Evolutionary conservation across 2,888 invertebrate species (phyloP).

Genomic region (Drosophila maculinotata): DNA sequence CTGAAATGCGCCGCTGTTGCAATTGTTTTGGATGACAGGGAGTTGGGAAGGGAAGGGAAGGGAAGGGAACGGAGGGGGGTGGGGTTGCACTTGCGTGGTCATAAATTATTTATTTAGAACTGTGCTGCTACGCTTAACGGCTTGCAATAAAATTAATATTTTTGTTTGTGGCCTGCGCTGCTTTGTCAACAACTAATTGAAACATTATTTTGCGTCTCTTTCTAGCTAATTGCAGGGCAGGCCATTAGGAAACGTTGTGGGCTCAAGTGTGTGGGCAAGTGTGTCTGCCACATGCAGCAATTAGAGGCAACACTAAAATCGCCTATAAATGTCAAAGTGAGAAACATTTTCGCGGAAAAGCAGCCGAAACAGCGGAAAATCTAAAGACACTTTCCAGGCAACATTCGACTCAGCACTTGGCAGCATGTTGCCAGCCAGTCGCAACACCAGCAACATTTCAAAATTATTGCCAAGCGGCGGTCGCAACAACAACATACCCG

Average conservation of each 20-base stretch:
- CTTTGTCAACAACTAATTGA: slow-evolving; percentile 73
- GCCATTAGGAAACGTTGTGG: slow-evolving; percentile 46
- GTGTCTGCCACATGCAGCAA: slow-evolving; percentile 60
- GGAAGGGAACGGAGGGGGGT: no score
- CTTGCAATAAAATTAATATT: slow-evolving; percentile 56
- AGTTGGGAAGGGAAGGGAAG: background rate
- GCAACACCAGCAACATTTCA: slow-evolving; percentile 40
- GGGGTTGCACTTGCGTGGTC: slow-evolving; percentile 30
- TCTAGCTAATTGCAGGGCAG: slow-evolving; percentile 34
- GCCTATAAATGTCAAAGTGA: slow-evolving; percentile 64
- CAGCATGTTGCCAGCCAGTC: slow-evolving; percentile 46
- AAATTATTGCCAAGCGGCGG: slow-evolving; percentile 33
- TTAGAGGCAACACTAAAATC: slow-evolving; percentile 64
- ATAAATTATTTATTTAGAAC: slow-evolving; percentile 60
- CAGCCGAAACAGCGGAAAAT: slow-evolving; percentile 19
- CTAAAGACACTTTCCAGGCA: slow-evolving; percentile 50
- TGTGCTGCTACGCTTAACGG: slow-evolving; percentile 50
- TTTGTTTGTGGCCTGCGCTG: slow-evolving; percentile 33
- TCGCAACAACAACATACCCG: slow-evolving; percentile 38
- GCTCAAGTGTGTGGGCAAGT: slow-evolving; percentile 14
- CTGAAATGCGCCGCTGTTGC: slow-evolving; percentile 26
- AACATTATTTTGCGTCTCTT: slow-evolving; percentile 51
- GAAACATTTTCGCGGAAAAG: slow-evolving; percentile 66
- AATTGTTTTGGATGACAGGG: slow-evolving; percentile 23
- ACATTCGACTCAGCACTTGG: slow-evolving; percentile 33